These are phyloP conservation scores for Trichechus manatus DNA, from an alignment of 2,113 vertebrate species.

Conservation along the genomic window DNA sequence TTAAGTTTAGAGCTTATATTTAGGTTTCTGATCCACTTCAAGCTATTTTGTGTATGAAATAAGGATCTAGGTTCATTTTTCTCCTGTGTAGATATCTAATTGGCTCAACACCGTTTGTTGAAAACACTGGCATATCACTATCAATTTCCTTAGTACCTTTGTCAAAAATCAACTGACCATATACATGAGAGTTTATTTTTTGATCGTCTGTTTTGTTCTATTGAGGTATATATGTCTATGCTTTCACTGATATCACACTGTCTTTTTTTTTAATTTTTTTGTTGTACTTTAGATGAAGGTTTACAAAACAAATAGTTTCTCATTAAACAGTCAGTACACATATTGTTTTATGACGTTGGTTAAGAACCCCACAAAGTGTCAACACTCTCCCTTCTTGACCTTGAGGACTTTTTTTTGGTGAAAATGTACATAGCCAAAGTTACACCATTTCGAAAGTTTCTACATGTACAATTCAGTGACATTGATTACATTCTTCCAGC, in stretches of 20 bases:
- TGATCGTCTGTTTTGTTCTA: neutral
- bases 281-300: too few species aligned
- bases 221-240: neutral
- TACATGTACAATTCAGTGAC: too few species aligned
- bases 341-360: too few species aligned
- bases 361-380: too few species aligned
- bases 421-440: too few species aligned
- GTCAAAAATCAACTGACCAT: constrained; percentile 9
- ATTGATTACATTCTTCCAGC: too few species aligned
- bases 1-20: too few species aligned
- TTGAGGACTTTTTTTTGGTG: too few species aligned
- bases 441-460: too few species aligned
- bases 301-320: too few species aligned
- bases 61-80: neutral
- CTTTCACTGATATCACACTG: neutral
- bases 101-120: neutral
- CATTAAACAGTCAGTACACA: too few species aligned
- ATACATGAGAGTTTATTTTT: constrained; percentile 5
- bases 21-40: neutral
- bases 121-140: neutral
- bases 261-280: neutral
- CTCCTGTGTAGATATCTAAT: neutral
- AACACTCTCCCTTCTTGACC: too few species aligned
- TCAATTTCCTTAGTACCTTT: neutral
- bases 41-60: neutral